These are phyloP conservation scores for Hypotaenidia philippensis DNA, from an alignment of 2,797 vertebrate genomes.

Conservation along the genomic window DNA sequence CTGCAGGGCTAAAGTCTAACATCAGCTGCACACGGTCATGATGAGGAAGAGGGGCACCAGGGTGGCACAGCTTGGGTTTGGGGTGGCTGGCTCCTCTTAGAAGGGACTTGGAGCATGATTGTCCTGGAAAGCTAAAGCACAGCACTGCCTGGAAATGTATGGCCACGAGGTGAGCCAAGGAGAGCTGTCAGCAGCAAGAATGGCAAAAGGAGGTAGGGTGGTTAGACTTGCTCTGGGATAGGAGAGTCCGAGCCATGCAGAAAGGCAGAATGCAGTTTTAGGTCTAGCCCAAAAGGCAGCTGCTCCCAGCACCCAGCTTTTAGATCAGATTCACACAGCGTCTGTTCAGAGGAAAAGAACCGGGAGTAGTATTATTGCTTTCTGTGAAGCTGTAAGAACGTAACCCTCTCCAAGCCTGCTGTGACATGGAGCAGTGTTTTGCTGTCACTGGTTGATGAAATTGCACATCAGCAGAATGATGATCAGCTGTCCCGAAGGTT, in stretches of 20 bases:
- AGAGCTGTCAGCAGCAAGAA: neutral
- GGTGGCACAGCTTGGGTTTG: neutral
- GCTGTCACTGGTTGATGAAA: neutral
- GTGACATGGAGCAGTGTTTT: neutral
- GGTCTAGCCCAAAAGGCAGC: neutral
- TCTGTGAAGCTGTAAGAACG: neutral
- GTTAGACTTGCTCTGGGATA: slow-evolving; percentile 35
- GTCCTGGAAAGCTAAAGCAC: neutral
- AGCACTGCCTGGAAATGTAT: neutral
- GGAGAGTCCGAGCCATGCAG: neutral
- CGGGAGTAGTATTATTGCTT: neutral
- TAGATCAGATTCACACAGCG: neutral
- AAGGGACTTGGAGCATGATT: neutral
- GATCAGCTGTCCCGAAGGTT: neutral
- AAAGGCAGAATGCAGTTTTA: neutral
- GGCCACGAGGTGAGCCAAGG: neutral
- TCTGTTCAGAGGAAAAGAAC: neutral
- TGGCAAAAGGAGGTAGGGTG: neutral
- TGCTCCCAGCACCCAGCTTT: neutral
- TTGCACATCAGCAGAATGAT: neutral
- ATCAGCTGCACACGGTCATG: accelerated
- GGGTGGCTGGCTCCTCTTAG: neutral
- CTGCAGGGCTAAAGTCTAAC: neutral
- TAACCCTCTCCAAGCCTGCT: neutral
- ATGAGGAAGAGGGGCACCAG: accelerated